Percentiles rank a stretch among this genome's conserved stretches.
phyloP scores from a whole-genome alignment of 2,113 vertebrate species.

The Heterocephalus glaber region DNA sequence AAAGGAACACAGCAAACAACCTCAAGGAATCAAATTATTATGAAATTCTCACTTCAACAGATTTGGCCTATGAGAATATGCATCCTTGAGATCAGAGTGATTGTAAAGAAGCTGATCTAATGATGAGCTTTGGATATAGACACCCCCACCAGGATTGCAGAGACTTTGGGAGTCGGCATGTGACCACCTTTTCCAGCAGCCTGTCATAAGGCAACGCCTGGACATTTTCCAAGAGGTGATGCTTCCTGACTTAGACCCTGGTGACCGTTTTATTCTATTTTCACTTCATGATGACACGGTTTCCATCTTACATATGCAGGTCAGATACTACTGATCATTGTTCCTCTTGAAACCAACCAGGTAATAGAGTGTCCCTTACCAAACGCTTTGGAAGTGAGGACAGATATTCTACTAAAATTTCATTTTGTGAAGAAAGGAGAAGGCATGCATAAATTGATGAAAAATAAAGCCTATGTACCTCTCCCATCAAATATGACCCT shows the following conservation, averaged over 20 bases:
- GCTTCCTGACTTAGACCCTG: not conserved
- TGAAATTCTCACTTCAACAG: not conserved
- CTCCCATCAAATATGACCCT: not conserved
- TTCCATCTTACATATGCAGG: not conserved
- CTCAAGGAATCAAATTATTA: not conserved
- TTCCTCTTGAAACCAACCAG: not conserved
- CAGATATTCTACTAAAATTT: not conserved
- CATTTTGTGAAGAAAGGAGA: not conserved
- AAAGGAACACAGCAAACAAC: not conserved
- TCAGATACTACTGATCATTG: not conserved
- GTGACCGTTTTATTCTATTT: not conserved
- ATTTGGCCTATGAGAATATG: not conserved
- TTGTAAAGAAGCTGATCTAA: not conserved
- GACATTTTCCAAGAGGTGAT: not conserved
- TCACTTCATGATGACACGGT: not conserved
- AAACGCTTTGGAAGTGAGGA: not conserved
- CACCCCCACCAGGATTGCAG: not conserved
- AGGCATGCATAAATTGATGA: not conserved
- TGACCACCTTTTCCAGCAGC: not conserved
- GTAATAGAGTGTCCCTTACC: too few species aligned
- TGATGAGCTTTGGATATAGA: not conserved
- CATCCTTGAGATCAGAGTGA: not conserved
- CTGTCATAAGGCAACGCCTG: too few species aligned
- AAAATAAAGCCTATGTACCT: not conserved
- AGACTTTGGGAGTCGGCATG: too few species aligned